Evolutionary conservation across 2,113 vertebrate species (phyloP).

Genomic region (Hymenochirus boettgeri): DNA sequence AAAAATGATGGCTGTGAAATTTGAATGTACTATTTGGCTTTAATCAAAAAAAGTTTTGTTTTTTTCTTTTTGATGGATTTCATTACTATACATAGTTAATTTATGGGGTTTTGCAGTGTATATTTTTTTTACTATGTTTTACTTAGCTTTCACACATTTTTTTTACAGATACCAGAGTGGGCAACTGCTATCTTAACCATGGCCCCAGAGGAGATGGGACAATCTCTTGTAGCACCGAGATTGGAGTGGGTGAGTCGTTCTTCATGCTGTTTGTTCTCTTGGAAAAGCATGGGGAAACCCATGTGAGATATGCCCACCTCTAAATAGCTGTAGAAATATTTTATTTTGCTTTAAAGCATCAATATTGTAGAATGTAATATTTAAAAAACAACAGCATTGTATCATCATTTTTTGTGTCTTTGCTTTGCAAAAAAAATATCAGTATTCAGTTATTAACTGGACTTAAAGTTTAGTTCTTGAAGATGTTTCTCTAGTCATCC

Average conservation of each 20-base stretch:
- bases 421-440: too few species aligned
- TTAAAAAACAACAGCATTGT: too few species aligned
- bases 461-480: too few species aligned
- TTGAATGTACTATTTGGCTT: too few species aligned
- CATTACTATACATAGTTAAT: background rate
- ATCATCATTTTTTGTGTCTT: too few species aligned
- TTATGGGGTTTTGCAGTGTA: background rate
- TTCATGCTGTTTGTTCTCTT: slow-evolving; percentile 76
- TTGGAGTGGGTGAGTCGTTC: slow-evolving; percentile 75
- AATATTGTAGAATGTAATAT: too few species aligned
- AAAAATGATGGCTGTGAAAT: too few species aligned
- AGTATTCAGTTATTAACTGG: too few species aligned
- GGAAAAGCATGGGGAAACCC: slow-evolving; percentile 78
- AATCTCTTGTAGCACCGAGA: slow-evolving; percentile 73
- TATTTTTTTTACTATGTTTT: too few species aligned
- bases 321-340: slow-evolving; percentile 71
- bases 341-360: background rate
- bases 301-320: slow-evolving; percentile 71
- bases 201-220: slow-evolving; percentile 61
- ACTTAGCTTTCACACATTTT: slow-evolving; percentile 1
- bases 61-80: too few species aligned
- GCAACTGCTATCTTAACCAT: slow-evolving; percentile 74
- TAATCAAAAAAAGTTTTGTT: too few species aligned
- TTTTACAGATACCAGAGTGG: slow-evolving; percentile 67
- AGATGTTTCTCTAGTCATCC: too few species aligned